A percentile compares a stretch with the other conserved stretches of the same genome.
Conservation (phyloP, 2,888 invertebrate species). For the Orchesella flavescens region DNA sequence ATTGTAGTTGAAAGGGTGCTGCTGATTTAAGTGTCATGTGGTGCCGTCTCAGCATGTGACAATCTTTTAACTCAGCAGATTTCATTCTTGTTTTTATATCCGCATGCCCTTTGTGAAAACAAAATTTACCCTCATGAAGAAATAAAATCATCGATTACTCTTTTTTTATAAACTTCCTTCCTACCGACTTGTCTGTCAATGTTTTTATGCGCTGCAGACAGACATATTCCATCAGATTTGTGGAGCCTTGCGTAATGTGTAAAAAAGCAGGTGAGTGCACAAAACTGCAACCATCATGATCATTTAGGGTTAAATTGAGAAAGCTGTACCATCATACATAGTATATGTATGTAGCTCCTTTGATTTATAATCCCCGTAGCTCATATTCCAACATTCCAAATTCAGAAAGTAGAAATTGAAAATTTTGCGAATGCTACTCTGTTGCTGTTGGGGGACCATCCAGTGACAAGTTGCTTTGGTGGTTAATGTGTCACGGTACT, state of each 20-base stretch:
- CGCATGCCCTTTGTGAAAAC: constrained; percentile 11
- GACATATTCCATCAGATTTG: constrained; percentile 32
- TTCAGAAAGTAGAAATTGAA: no score
- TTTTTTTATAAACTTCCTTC: constrained; percentile 42
- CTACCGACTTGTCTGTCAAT: constrained; percentile 43
- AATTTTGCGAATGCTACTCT: no score
- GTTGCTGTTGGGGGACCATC: no score
- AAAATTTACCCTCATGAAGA: constrained; percentile 13
- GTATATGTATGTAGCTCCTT: no score
- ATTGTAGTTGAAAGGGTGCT: constrained; percentile 54
- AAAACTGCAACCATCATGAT: constrained; percentile 38
- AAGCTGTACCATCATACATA: no score
- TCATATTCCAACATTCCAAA: no score
- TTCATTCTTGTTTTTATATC: constrained; percentile 10
- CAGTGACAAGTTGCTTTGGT: no score
- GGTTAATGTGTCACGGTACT: no score
- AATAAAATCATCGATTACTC: constrained; percentile 43
- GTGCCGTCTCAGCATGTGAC: constrained; percentile 67
- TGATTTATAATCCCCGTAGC: no score
- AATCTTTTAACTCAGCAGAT: constrained; percentile 56
- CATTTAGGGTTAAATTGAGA: background rate
- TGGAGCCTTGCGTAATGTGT: constrained; percentile 23
- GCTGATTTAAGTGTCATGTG: constrained; percentile 57
- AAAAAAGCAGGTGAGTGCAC: background rate
- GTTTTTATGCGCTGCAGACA: background rate